Percentiles rank a stretch among this genome's conserved stretches.
These are phyloP conservation scores for Hemicordylus capensis DNA, from an alignment of 2,113 vertebrate genomes.

Conservation along the genomic window DNA sequence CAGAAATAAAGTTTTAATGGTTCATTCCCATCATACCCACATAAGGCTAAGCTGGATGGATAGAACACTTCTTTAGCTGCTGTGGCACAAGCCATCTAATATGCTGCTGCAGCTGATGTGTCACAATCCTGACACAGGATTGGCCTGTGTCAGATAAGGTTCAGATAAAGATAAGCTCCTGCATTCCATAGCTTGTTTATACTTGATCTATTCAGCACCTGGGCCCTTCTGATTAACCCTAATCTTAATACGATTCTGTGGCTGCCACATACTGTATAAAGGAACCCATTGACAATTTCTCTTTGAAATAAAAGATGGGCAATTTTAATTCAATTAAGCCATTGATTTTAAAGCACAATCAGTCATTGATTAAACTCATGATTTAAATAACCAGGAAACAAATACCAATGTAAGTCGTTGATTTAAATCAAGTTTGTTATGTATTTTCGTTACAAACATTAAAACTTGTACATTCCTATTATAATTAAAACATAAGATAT, in stretches of 20 bases:
- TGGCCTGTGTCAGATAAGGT: not conserved
- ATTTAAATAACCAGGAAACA: not conserved
- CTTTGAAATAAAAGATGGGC: not conserved
- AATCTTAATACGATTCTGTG: not conserved
- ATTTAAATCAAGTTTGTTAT: not conserved
- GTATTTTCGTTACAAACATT: not conserved
- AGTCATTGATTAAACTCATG: too few relatives aligned
- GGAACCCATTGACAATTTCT: not conserved
- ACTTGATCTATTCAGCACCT: not conserved
- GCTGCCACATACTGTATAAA: not conserved
- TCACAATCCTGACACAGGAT: too few relatives aligned
- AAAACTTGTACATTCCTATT: not conserved
- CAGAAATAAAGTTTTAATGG: too few relatives aligned
- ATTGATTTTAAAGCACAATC: not conserved
- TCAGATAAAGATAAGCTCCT: not conserved
- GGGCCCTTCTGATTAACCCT: not conserved
- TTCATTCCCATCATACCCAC: too few relatives aligned
- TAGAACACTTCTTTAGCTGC: not conserved
- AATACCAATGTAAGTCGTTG: too few relatives aligned
- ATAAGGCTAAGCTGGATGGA: not conserved
- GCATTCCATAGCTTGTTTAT: not conserved
- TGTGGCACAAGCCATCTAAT: not conserved
- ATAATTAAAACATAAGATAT: not conserved
- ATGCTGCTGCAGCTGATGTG: not conserved
- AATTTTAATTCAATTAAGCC: not conserved